Base-by-base conservation (phyloP, 1,140 invertebrate genomes). In the Oryctes rhinoceros region DNA sequence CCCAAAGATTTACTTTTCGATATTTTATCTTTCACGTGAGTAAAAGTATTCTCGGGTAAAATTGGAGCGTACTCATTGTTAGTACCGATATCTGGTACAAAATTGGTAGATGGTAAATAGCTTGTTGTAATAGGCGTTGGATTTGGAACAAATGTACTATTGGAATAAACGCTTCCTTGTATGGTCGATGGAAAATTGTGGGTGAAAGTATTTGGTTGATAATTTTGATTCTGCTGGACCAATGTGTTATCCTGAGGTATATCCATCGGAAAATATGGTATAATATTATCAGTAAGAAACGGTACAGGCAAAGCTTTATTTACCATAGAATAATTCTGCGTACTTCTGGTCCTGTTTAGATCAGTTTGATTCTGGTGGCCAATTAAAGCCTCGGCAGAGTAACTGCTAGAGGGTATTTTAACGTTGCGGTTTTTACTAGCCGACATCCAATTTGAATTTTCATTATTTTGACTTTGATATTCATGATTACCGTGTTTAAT, bases 301-400 rank as follows among this genome's bases (percentile, higher is more conserved):
- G 85, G 81, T 24, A 83, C 79, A 4, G 82, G 79, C 11, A 84
- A 39, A 80, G 39, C 76, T 44, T 78, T 84, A 83, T 75, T 83
- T 84, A 67, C 75, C 67, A 20, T 78, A 83, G 79, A 82, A 37
- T 84, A 86, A 75, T 88, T 78, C 87, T 85, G 81, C 81, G 88
- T 39, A 76, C 85, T 77, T 83, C 53, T 47, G 18, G 78, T 62
- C 20, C 65, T 78, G 24, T 62, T 20, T 18, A 76, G 15, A 39
- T 80, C 77, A 9, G 53, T 48, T 24, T 82, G 81, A 37, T 80
- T 76, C 75, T 90, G 59, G 83, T 88, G 75, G 15, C 89, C 88
- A 71, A 92, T 91, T 11, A 92, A 82, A 15, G 91, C 90, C 80
- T 92, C 91, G 0, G 91, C 91, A 4, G 91, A 91, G 78, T 92